Percentiles rank a stretch among this genome's conserved stretches.
phyloP scores from a whole-genome alignment of 2,113 vertebrate species.

The Engystomops pustulosus region DNA sequence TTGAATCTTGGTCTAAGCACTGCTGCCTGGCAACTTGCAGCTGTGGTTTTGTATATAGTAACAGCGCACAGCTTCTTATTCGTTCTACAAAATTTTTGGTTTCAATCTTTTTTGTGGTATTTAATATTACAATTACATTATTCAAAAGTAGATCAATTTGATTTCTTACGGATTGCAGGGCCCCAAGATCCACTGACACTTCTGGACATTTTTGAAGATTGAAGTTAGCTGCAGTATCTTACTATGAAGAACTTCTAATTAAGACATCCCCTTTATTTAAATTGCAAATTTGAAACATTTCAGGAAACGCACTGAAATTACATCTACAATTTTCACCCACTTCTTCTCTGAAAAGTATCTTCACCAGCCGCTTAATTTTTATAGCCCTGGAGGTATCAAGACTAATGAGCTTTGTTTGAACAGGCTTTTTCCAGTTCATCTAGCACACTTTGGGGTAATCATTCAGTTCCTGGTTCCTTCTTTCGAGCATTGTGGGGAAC shows the following conservation, averaged over 20 bases:
- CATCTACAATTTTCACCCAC: conserved; percentile 67
- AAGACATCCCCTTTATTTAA: conserved; percentile 76
- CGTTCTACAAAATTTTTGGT: no score
- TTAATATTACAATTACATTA: no score
- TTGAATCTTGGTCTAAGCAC: no score
- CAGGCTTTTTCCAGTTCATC: conserved; percentile 93
- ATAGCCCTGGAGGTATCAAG: conserved; percentile 87
- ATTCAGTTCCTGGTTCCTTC: conserved; percentile 86
- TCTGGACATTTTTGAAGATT: not conserved
- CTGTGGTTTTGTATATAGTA: no score
- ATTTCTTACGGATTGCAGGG: no score
- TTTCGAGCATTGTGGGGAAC: conserved; percentile 82
- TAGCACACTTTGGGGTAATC: conserved; percentile 90
- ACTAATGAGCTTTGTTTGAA: conserved; percentile 92
- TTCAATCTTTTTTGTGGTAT: no score
- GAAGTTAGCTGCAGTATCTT: not conserved
- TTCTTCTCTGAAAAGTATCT: conserved; percentile 69
- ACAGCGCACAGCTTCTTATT: no score
- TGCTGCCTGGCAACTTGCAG: no score
- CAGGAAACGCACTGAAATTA: conserved; percentile 80
- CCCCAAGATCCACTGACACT: not conserved
- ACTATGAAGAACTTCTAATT: conserved; percentile 62
- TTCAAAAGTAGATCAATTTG: no score
- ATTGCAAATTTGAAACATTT: conserved; percentile 77
- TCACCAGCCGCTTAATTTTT: conserved; percentile 86